Conservation (phyloP, 2,113 vertebrate species). For the Elaphurus davidianus region DNA sequence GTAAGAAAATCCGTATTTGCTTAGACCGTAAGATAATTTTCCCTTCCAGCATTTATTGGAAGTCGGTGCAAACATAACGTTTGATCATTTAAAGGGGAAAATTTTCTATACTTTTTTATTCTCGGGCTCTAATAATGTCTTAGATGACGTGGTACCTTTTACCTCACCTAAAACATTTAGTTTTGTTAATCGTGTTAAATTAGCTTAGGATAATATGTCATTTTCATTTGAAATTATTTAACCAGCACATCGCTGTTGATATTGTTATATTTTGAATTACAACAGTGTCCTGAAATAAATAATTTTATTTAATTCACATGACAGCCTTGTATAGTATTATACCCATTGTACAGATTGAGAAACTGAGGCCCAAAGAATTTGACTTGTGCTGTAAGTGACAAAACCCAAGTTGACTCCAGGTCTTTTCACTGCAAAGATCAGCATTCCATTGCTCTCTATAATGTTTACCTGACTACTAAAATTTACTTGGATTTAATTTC, state of each 20-base stretch:
- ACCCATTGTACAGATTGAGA: neutral
- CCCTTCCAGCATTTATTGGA: neutral
- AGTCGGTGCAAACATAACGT: neutral
- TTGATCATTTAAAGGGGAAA: neutral
- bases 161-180: neutral
- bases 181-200: conserved; percentile 1
- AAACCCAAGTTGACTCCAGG: neutral
- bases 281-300: conserved; percentile 15
- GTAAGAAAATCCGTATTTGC: neutral
- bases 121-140: neutral
- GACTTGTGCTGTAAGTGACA: neutral
- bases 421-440: neutral
- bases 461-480: neutral
- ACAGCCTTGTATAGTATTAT: neutral
- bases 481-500: conserved; percentile 18
- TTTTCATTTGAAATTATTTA: conserved; percentile 45
- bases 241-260: neutral
- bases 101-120: neutral
- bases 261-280: conserved; percentile 26
- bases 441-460: neutral
- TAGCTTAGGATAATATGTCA: neutral
- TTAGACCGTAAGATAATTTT: neutral
- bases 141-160: neutral
- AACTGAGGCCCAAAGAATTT: conserved; percentile 5
- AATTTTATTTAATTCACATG: neutral